These are phyloP conservation scores for Sphaerophoria taeniata DNA, from an alignment of 2,888 invertebrate species.

Conservation along the genomic window DNA sequence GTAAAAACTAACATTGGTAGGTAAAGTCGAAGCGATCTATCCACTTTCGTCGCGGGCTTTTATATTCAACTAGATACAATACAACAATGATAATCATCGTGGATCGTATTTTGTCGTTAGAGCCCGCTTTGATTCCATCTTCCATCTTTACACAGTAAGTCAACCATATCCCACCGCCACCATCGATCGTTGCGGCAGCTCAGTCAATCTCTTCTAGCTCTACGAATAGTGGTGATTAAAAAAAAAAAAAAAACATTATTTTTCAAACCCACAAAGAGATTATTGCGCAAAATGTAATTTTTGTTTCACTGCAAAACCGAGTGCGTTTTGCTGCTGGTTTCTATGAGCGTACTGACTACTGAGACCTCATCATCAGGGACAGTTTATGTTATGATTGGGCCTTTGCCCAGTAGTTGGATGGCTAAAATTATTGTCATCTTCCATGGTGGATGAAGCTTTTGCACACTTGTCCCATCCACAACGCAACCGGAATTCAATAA, in stretches of 20 bases:
- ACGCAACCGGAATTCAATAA: too few species aligned
- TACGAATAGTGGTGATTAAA: constrained; percentile 45
- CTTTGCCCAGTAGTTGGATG: too few species aligned
- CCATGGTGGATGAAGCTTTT: too few species aligned
- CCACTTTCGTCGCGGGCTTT: constrained; percentile 33
- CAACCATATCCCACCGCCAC: constrained; percentile 35
- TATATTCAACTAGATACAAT: constrained; percentile 27
- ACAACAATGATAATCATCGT: constrained; percentile 50
- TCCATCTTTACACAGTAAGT: not conserved
- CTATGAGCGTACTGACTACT: not conserved
- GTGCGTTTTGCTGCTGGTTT: constrained; percentile 51
- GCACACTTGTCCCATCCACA: too few species aligned
- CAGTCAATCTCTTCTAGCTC: constrained; percentile 20
- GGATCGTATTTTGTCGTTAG: not conserved
- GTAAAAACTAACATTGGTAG: not conserved
- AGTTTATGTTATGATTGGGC: not conserved
- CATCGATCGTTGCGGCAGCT: constrained; percentile 21
- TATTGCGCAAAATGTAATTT: constrained; percentile 63
- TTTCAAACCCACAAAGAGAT: constrained; percentile 39
- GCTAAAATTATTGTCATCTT: too few species aligned
- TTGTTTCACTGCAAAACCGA: constrained; percentile 46
- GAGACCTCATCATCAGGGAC: not conserved
- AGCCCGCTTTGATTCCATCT: constrained; percentile 6
- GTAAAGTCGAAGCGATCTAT: constrained; percentile 24
- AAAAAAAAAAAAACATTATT: not conserved